phyloP scores from a whole-genome alignment of 2,888 invertebrate genomes.

The Eledona agricola region DNA sequence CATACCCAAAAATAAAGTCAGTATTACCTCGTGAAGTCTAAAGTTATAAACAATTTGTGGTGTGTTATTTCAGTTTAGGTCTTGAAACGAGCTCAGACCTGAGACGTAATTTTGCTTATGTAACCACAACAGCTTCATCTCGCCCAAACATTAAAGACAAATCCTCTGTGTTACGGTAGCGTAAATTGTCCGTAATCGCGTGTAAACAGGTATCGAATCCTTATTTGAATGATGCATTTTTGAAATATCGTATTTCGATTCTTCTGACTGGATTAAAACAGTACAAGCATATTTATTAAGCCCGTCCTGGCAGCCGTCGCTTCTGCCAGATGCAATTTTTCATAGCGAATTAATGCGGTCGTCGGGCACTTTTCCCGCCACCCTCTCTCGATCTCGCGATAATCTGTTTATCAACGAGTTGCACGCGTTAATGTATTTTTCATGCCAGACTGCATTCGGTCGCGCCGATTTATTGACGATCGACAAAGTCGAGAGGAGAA shows the following conservation, averaged over 20 bases:
- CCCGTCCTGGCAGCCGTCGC: constrained; percentile 15
- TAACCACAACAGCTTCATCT: too few relatives aligned
- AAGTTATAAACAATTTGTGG: too few relatives aligned
- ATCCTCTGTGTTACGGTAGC: too few relatives aligned
- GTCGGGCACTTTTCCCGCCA: neutral
- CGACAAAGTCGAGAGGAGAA: too few relatives aligned
- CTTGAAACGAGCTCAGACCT: too few relatives aligned
- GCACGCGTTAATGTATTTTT: constrained; percentile 36
- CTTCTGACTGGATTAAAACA: constrained; percentile 15
- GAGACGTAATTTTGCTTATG: too few relatives aligned
- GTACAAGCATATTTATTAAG: constrained; percentile 17
- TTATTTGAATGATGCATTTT: constrained; percentile 4
- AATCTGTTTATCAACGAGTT: constrained; percentile 38
- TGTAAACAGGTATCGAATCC: neutral
- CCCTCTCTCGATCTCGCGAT: constrained; percentile 32
- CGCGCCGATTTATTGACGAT: constrained; percentile 26
- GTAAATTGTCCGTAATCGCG: too few relatives aligned
- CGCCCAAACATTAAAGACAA: too few relatives aligned
- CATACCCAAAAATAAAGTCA: too few relatives aligned
- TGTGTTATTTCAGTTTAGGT: too few relatives aligned
- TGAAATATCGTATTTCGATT: constrained; percentile 7
- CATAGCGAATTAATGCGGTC: constrained; percentile 26
- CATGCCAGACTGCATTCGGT: constrained; percentile 30
- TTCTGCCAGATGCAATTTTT: constrained; percentile 28
- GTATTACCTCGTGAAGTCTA: too few relatives aligned